Evolutionary conservation across 2,888 invertebrate species (phyloP).

Genomic region (Platerodrilus igneus): DNA sequence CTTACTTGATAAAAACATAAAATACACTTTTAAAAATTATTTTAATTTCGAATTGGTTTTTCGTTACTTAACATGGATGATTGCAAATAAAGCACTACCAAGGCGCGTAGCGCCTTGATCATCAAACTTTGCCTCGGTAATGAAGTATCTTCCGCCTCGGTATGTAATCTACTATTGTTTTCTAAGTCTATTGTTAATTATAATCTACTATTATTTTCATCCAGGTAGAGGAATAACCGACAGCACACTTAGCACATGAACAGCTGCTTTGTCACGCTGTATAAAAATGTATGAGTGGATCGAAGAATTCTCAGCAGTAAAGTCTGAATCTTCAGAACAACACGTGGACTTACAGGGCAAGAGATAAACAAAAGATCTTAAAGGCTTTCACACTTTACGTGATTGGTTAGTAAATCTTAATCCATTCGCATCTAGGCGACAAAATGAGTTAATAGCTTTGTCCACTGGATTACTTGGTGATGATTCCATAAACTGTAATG

Average conservation of each 20-base stretch:
- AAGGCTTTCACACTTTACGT: background rate
- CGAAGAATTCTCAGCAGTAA: too few species aligned
- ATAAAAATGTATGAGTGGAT: too few species aligned
- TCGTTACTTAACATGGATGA: too few species aligned
- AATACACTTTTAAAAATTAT: too few species aligned
- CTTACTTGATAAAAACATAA: too few species aligned
- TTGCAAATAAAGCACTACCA: too few species aligned
- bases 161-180: too few species aligned
- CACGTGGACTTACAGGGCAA: background rate
- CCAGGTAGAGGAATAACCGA: conserved; percentile 1
- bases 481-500: conserved; percentile 1
- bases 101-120: too few species aligned
- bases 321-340: too few species aligned
- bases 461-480: conserved; percentile 1
- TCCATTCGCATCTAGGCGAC: conserved; percentile 2
- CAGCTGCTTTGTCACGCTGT: conserved; percentile 1
- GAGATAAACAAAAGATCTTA: conserved; percentile 1
- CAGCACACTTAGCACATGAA: conserved; percentile 3
- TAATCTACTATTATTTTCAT: background rate
- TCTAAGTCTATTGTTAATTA: background rate
- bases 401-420: background rate
- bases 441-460: background rate
- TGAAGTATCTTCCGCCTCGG: too few species aligned
- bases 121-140: too few species aligned
- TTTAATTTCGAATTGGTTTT: too few species aligned